phyloP scores from a whole-genome alignment of 2,113 vertebrate species.

The Hypanus sabinus region DNA sequence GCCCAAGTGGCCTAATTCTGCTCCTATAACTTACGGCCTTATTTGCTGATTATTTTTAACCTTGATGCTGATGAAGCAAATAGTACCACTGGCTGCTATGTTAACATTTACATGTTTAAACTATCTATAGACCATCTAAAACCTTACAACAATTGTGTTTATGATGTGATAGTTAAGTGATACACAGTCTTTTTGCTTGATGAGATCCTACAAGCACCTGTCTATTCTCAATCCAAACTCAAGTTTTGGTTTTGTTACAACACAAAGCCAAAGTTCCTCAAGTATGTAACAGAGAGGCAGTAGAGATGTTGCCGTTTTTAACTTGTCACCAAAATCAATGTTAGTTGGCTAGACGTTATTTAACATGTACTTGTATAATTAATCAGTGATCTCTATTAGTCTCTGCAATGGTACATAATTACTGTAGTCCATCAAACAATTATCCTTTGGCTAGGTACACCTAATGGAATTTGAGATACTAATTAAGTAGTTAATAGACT shows the following conservation, averaged over 20 bases:
- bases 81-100: neutral
- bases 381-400: neutral
- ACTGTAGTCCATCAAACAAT: neutral
- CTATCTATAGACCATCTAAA: neutral
- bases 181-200: neutral
- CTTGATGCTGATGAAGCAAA: neutral
- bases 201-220: neutral
- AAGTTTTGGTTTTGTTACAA: neutral
- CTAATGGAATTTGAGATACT: neutral
- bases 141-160: neutral
- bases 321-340: neutral
- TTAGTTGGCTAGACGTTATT: neutral
- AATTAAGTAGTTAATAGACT: slow-evolving; percentile 26
- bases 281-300: neutral
- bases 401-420: neutral
- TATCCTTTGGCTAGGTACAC: neutral
- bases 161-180: neutral
- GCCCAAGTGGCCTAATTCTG: too few species aligned
- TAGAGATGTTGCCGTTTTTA: neutral
- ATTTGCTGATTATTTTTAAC: neutral
- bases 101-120: neutral
- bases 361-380: neutral
- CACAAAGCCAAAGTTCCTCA: neutral
- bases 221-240: neutral
- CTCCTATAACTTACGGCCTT: too few species aligned